Evolutionary conservation across 2,888 invertebrate genomes (phyloP).

Genomic region (Diadromus collaris): DNA sequence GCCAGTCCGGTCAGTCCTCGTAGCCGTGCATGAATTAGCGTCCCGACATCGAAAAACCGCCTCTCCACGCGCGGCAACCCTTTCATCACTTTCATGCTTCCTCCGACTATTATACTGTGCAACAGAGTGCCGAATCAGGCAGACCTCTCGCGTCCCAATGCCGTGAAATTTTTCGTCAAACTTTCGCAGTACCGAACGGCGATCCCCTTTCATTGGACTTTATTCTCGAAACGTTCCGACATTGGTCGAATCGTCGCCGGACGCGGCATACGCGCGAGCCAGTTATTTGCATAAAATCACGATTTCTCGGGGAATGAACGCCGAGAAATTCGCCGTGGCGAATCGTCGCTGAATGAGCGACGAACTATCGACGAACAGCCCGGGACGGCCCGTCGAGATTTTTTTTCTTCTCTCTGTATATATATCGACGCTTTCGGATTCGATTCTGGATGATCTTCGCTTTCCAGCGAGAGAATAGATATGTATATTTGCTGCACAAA

Average conservation of each 20-base stretch:
- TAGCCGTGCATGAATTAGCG: slow-evolving; percentile 29
- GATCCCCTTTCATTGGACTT: slow-evolving; percentile 45
- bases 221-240: slow-evolving; percentile 44
- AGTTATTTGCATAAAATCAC: slow-evolving; percentile 60
- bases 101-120: slow-evolving; percentile 35
- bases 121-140: slow-evolving; percentile 1
- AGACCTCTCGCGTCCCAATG: background rate
- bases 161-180: slow-evolving; percentile 52
- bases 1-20: background rate
- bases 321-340: slow-evolving; percentile 51
- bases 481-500: background rate
- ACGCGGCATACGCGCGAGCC: slow-evolving; percentile 34
- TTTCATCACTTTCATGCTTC: slow-evolving; percentile 52
- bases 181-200: background rate
- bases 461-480: background rate
- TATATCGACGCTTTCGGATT: slow-evolving; percentile 16
- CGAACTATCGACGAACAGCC: background rate
- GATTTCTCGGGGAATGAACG: slow-evolving; percentile 57
- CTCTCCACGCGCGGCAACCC: slow-evolving; percentile 32
- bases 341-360: slow-evolving; percentile 38
- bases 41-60: slow-evolving; percentile 9
- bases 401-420: slow-evolving; percentile 2
- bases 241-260: slow-evolving; percentile 61
- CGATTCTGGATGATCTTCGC: background rate
- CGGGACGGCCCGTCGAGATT: slow-evolving; percentile 7